Conservation (phyloP, 2,888 invertebrate genomes). For the Gasteruption jaculator region DNA sequence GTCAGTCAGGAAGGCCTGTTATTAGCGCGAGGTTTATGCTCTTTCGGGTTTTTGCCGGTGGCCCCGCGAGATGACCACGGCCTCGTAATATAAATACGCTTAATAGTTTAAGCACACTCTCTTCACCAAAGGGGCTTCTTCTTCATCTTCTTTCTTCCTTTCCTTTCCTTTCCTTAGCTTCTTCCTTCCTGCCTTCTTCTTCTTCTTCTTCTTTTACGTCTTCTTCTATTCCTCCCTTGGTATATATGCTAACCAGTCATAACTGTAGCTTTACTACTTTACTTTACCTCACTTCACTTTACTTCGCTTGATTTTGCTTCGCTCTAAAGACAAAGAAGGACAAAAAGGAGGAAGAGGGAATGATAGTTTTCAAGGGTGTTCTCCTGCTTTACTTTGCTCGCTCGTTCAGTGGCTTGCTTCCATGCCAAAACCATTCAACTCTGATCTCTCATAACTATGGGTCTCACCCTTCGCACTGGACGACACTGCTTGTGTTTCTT, state of each 20-base stretch:
- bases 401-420: constrained; percentile 10
- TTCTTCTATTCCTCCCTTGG: too few species aligned
- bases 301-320: constrained; percentile 28
- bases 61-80: constrained; percentile 41
- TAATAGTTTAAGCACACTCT: constrained; percentile 51
- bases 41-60: constrained; percentile 48
- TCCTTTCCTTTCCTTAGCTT: constrained; percentile 1
- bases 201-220: too few species aligned
- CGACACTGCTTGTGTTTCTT: too few species aligned
- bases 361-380: constrained; percentile 14
- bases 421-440: constrained; percentile 8
- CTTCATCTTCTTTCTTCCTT: not conserved
- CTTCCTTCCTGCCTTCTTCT: too few species aligned
- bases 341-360: too few species aligned
- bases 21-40: constrained; percentile 51
- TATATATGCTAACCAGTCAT: constrained; percentile 50
- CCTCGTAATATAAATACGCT: constrained; percentile 50
- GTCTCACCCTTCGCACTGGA: too few species aligned
- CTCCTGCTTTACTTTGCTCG: constrained; percentile 18
- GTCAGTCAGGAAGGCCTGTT: constrained; percentile 50
- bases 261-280: constrained; percentile 43
- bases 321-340: too few species aligned
- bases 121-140: constrained; percentile 17
- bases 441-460: constrained; percentile 5
- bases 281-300: constrained; percentile 39